phyloP scores from a whole-genome alignment of 2,113 vertebrate species.

The Monopterus albus region DNA sequence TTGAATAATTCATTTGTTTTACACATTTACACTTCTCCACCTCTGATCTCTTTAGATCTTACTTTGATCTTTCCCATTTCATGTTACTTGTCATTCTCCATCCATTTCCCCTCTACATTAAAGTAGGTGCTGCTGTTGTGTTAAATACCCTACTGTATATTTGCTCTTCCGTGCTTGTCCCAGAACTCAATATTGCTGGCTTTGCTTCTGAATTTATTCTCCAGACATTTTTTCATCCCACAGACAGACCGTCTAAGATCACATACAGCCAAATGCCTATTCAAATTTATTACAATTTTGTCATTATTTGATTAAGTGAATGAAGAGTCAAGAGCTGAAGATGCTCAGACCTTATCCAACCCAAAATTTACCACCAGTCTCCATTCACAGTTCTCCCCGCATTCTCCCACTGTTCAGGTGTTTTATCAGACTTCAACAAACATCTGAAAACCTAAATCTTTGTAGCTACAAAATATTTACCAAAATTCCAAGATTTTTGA shows the following conservation, averaged over 20 bases:
- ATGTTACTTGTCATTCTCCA: no score
- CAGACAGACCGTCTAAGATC: no score
- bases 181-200: no score
- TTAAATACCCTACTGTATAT: no score
- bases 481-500: background rate
- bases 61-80: no score
- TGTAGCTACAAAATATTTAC: background rate
- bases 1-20: slow-evolving; percentile 1
- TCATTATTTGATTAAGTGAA: background rate
- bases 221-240: no score
- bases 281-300: background rate
- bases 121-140: no score
- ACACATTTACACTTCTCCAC: background rate
- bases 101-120: no score
- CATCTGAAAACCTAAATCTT: background rate
- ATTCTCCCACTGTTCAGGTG: slow-evolving; percentile 43
- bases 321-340: background rate
- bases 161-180: no score
- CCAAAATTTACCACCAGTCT: slow-evolving; percentile 36
- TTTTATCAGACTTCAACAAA: slow-evolving; percentile 26
- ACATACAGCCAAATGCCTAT: background rate
- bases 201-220: no score
- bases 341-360: slow-evolving; percentile 11
- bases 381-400: background rate
- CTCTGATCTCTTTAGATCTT: background rate